Evolutionary conservation across 2,113 vertebrate species (phyloP).

Genomic region (Cynopterus brachyotis): DNA sequence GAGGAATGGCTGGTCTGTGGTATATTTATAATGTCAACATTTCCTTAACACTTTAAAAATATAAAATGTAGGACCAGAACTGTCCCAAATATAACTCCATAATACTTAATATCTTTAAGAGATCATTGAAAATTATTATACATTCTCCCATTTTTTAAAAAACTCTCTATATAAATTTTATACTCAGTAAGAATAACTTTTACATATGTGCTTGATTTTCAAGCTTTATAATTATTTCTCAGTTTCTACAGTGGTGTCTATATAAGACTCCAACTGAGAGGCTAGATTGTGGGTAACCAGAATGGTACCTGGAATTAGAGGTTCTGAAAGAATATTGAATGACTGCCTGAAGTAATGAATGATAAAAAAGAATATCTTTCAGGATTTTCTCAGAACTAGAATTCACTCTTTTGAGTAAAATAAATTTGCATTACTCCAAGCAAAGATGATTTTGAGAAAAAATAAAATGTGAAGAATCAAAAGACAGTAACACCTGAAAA

Average conservation of each 20-base stretch:
- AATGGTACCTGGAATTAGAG: neutral
- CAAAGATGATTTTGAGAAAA: slow-evolving; percentile 12
- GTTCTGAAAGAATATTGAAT: neutral
- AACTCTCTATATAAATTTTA: neutral
- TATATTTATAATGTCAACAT: neutral
- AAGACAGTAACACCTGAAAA: neutral
- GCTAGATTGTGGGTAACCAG: neutral
- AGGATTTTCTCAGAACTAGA: neutral
- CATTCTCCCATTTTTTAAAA: neutral
- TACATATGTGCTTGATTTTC: neutral
- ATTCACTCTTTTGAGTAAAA: neutral
- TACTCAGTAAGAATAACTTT: neutral
- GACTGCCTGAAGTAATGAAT: neutral
- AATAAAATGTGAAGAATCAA: neutral
- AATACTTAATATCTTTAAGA: neutral
- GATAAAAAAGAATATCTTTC: neutral
- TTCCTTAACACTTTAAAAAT: neutral
- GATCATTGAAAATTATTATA: neutral
- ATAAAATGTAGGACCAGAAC: neutral
- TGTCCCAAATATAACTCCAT: neutral
- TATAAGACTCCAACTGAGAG: neutral
- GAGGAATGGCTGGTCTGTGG: neutral
- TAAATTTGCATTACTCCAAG: neutral
- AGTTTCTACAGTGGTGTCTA: neutral
- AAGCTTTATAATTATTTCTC: neutral